A percentile compares a stretch with the other conserved stretches of the same genome.
phyloP scores from a whole-genome alignment of 2,888 invertebrate species.

The Slavum lentiscoides region DNA sequence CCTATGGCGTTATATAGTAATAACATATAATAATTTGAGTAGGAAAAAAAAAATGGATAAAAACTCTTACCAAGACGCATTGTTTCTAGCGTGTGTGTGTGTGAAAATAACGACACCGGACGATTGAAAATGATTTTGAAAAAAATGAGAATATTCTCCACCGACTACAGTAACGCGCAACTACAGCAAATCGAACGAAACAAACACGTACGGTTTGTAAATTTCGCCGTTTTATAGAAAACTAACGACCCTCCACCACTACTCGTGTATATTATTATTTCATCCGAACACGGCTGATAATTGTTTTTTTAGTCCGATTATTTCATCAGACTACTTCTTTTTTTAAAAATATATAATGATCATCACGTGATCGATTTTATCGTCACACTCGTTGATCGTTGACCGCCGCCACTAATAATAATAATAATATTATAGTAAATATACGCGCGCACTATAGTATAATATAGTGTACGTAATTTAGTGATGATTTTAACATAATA shows the following conservation, averaged over 20 bases:
- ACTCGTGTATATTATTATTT: not conserved
- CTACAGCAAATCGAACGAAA: not conserved
- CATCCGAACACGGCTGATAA: not conserved
- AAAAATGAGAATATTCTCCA: not conserved
- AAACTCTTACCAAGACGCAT: constrained; percentile 33
- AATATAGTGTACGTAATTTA: too few species aligned
- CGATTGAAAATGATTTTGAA: not conserved
- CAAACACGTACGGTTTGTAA: not conserved
- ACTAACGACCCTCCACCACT: constrained; percentile 2
- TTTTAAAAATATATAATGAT: too few species aligned
- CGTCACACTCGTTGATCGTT: not conserved
- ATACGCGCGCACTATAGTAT: too few species aligned
- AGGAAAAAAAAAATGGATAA: not conserved
- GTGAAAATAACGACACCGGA: not conserved
- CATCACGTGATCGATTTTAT: constrained; percentile 10
- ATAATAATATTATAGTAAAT: not conserved
- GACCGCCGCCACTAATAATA: not conserved
- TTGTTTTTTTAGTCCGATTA: not conserved
- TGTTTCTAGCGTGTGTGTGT: not conserved
- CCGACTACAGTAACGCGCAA: too few species aligned
- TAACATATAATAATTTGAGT: not conserved
- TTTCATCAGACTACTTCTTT: not conserved
- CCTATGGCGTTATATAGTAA: too few species aligned
- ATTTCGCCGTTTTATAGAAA: constrained; percentile 29
- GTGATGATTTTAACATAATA: too few species aligned